These are phyloP conservation scores for Xyliphius kryptos DNA, from an alignment of 2,113 vertebrate species.

Conservation along the genomic window DNA sequence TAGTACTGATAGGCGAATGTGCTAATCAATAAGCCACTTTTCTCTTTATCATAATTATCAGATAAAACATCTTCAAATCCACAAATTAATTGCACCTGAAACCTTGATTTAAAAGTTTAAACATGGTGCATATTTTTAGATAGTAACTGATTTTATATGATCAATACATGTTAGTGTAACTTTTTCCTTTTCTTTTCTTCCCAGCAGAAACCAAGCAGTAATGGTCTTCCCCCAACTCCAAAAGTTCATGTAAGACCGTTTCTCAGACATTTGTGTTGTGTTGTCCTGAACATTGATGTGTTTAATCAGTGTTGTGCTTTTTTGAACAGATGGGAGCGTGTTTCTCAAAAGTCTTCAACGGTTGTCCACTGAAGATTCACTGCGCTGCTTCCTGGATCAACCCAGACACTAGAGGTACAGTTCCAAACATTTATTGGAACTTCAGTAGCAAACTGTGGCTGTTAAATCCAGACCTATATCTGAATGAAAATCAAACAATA, in stretches of 20 bases:
- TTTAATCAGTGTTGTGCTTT: not conserved
- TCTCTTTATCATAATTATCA: no score
- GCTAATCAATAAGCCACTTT: no score
- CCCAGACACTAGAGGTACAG: conserved; percentile 80
- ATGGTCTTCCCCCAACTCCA: conserved; percentile 83
- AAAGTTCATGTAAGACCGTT: conserved; percentile 81
- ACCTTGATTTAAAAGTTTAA: no score
- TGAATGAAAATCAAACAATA: no score
- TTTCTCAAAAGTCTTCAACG: conserved; percentile 88
- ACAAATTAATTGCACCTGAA: no score
- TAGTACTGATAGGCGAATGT: no score
- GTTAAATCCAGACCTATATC: not conserved
- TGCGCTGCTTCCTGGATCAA: conserved; percentile 89
- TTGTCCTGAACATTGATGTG: no score
- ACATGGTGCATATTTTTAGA: no score
- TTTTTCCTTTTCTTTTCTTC: not conserved
- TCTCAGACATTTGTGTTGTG: not conserved
- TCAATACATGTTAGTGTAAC: not conserved
- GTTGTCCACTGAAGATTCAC: conserved; percentile 84
- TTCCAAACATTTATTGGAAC: not conserved
- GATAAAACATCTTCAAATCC: no score
- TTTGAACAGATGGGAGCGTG: conserved; percentile 81
- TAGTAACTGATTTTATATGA: no score
- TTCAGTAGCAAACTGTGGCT: not conserved
- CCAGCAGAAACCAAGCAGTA: conserved; percentile 76